A percentile compares a stretch with the other conserved stretches of the same genome.
Conservation (phyloP, 2,113 vertebrate genomes). For the Eidolon helvum region DNA sequence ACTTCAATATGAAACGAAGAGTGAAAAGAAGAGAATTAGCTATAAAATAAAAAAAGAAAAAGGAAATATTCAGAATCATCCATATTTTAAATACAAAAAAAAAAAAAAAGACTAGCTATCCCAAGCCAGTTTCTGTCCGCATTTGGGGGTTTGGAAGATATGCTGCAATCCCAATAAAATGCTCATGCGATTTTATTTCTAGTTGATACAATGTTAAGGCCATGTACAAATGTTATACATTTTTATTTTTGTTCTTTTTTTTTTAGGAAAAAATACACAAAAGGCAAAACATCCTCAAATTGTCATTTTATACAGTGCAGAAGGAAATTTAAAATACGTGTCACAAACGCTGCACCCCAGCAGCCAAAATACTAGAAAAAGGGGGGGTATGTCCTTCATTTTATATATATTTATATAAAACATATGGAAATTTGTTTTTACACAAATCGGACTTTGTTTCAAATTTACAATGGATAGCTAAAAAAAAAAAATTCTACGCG, state of each 20-base stretch:
- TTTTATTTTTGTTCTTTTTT: constrained; percentile 87
- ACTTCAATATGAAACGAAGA: background rate
- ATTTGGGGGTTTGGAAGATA: background rate
- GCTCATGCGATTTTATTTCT: constrained; percentile 79
- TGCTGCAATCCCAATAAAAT: constrained; percentile 55
- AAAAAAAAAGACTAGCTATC: background rate
- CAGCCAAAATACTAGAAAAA: constrained; percentile 56
- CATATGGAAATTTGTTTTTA: constrained; percentile 83
- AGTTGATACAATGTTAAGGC: constrained; percentile 77
- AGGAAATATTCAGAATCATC: background rate
- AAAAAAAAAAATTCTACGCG: constrained; percentile 81
- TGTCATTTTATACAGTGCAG: constrained; percentile 95
- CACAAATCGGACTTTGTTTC: constrained; percentile 78
- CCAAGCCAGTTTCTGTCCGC: no score
- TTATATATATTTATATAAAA: constrained; percentile 89
- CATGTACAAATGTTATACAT: constrained; percentile 89
- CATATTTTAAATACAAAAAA: background rate
- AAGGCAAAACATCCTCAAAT: constrained; percentile 81
- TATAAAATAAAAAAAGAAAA: background rate
- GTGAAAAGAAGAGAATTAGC: background rate
- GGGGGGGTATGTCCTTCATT: constrained; percentile 84
- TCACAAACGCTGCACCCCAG: constrained; percentile 81
- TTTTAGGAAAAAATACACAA: constrained; percentile 83
- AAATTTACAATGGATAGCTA: constrained; percentile 85
- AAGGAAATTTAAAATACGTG: constrained; percentile 86